A percentile compares a stretch with the other conserved stretches of the same genome.
Evolutionary conservation across 2,888 invertebrate genomes (phyloP).

Genomic region (Arenicola marina): DNA sequence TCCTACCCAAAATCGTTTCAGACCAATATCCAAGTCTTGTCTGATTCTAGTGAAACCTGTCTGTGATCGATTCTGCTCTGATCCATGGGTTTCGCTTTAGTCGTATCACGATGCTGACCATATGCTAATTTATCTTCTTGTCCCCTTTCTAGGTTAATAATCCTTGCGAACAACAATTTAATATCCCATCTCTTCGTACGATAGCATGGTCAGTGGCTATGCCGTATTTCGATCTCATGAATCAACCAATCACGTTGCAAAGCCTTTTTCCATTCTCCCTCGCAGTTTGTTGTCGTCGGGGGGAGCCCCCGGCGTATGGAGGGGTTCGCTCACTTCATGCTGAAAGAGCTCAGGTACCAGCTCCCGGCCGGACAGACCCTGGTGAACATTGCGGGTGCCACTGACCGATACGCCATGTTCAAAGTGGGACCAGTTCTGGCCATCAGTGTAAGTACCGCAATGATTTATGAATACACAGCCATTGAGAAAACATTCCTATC

Average conservation of each 20-base stretch:
- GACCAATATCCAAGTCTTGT: too few species aligned
- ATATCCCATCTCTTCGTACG: too few species aligned
- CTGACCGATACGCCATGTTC: conserved; percentile 89
- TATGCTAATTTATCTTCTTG: too few species aligned
- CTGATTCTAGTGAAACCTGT: too few species aligned
- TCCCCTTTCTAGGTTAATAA: too few species aligned
- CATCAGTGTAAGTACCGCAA: conserved; percentile 69
- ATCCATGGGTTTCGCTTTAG: too few species aligned
- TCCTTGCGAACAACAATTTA: too few species aligned
- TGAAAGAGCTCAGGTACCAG: conserved; percentile 87
- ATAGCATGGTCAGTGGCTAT: too few species aligned
- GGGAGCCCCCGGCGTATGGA: conserved; percentile 95
- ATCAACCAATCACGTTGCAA: neutral
- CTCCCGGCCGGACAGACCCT: conserved; percentile 85
- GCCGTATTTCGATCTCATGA: too few species aligned
- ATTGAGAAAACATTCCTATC: neutral
- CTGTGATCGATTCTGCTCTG: too few species aligned
- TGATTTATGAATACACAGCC: neutral
- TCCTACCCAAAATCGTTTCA: too few species aligned
- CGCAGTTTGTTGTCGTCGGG: conserved; percentile 94
- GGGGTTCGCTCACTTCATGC: conserved; percentile 86
- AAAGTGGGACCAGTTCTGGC: conserved; percentile 88
- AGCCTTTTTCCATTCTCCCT: conserved; percentile 4
- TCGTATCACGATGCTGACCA: too few species aligned
- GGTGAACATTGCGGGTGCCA: conserved; percentile 83